A percentile compares a stretch with the other conserved stretches of the same genome.
These are phyloP conservation scores for Malaclemys terrapin DNA, from an alignment of 2,113 vertebrate species.

Conservation along the genomic window DNA sequence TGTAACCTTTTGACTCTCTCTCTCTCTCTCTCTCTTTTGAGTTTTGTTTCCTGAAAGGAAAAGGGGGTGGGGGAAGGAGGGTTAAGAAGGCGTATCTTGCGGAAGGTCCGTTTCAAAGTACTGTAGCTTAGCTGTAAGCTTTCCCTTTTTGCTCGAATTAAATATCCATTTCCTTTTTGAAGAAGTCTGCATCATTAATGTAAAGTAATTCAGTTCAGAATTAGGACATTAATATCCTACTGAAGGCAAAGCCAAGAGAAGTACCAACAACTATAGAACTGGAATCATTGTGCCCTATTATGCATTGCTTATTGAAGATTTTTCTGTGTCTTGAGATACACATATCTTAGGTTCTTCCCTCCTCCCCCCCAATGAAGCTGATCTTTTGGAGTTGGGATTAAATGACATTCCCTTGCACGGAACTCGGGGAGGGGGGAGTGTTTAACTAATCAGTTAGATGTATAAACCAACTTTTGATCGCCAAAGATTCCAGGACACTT, in stretches of 20 bases:
- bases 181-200: not conserved
- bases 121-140: conserved; percentile 24
- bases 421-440: not conserved
- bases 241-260: not conserved
- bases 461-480: conserved; percentile 3
- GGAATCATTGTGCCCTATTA: not conserved
- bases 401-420: not conserved
- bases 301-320: not conserved
- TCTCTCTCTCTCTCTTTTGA: conserved; percentile 64
- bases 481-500: not conserved
- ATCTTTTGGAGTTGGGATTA: not conserved
- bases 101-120: conserved; percentile 57
- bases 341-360: not conserved
- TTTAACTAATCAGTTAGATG: not conserved
- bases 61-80: conserved; percentile 21
- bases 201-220: not conserved
- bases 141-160: not conserved
- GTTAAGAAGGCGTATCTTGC: conserved; percentile 46
- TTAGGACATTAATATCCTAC: not conserved
- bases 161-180: conserved; percentile 24
- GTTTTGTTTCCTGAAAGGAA: conserved; percentile 76
- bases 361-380: not conserved
- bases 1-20: conserved; percentile 72
- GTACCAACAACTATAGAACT: not conserved
- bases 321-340: conserved; percentile 1